Evolutionary conservation across 2,888 invertebrate species (phyloP), one percentile per base, ranked within the genome.

Genomic region (Tachystola acroxantha): DNA sequence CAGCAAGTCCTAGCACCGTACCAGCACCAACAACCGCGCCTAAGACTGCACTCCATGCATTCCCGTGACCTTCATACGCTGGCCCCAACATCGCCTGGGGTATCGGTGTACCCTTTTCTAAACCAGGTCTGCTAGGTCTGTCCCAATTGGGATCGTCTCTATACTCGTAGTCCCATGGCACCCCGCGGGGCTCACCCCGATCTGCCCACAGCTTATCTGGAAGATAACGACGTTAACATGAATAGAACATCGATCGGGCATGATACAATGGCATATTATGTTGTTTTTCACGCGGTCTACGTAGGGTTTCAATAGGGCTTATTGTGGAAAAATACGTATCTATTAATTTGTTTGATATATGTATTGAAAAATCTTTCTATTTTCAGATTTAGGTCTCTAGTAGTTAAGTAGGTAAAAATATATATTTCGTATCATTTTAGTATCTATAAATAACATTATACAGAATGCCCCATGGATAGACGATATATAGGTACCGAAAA

Each of bases 201-300:
- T 66, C 69, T 62, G 65, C 63, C 80, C 81, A 73, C 66, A 56
- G 71, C 72, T 84, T 84, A 84, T 84, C 84, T 82, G 64, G 34
- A 43, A 68, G 84, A 84, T 84, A 85, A 84, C 75, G 45, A 72
- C 68, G 74, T 80, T 80, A 78, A 34, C 34, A 36, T 24, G 63
- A 63, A 62, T 62, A 67, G 56, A 63, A 64, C 74, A 81, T 80
- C 80, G 81, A 81, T 81, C 80, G 56, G 51, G 39, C 45, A 34
- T 50, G 56, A 50, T 57, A 57, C 45, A 44, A 32, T 43, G 47
- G 37, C 45, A 40, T 50, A 46, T 48, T 37, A 34, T 40, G 37
- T 42, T 45, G 40, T 40, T 45, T 44, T 34, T 36, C 22, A 36
- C 24, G 24, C 9, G n/a, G 2, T 12, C 34, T n/a, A n/a, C 24